These are phyloP conservation scores for Scarus forsteni DNA, from an alignment of 2,797 vertebrate species.

Conservation along the genomic window DNA sequence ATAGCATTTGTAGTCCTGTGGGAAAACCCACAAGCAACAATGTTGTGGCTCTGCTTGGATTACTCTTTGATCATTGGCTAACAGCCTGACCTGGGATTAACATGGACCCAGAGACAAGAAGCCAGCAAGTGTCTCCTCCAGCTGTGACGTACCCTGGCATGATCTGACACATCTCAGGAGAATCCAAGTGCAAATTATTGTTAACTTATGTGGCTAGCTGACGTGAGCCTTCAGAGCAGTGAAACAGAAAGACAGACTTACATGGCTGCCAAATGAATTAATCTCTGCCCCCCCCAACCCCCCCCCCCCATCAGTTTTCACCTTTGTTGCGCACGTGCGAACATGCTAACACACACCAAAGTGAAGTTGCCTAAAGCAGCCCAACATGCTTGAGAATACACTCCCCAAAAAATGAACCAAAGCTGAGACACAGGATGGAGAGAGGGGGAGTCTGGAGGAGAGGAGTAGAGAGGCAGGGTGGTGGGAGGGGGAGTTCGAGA, in stretches of 20 bases:
- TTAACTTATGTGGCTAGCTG: slow-evolving; percentile 70
- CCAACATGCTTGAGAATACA: slow-evolving; percentile 31
- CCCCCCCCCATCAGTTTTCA: background rate
- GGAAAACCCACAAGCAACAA: slow-evolving; percentile 27
- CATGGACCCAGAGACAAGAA: slow-evolving; percentile 45
- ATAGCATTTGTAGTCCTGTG: slow-evolving; percentile 23
- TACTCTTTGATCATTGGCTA: slow-evolving; percentile 62
- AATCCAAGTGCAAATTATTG: slow-evolving; percentile 65
- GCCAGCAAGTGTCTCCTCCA: slow-evolving; percentile 34
- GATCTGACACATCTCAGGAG: slow-evolving; percentile 63
- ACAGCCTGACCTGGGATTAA: slow-evolving; percentile 68
- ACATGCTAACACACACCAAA: slow-evolving; percentile 16
- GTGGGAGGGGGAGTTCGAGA: slow-evolving; percentile 43
- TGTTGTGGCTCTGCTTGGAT: slow-evolving; percentile 24
- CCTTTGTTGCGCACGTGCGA: slow-evolving; percentile 15
- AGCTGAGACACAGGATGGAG: slow-evolving; percentile 24
- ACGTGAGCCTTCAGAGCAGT: slow-evolving; percentile 75
- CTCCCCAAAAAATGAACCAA: slow-evolving; percentile 19
- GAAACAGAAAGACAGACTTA: slow-evolving; percentile 72
- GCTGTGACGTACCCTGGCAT: slow-evolving; percentile 53
- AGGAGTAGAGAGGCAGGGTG: slow-evolving; percentile 31
- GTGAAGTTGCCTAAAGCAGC: slow-evolving; percentile 44
- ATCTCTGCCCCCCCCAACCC: slow-evolving; percentile 38
- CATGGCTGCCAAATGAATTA: slow-evolving; percentile 73
- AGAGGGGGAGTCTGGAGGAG: slow-evolving; percentile 14